These are phyloP conservation scores for Myotis vivesi DNA, from an alignment of 2,797 vertebrate species.

Conservation along the genomic window DNA sequence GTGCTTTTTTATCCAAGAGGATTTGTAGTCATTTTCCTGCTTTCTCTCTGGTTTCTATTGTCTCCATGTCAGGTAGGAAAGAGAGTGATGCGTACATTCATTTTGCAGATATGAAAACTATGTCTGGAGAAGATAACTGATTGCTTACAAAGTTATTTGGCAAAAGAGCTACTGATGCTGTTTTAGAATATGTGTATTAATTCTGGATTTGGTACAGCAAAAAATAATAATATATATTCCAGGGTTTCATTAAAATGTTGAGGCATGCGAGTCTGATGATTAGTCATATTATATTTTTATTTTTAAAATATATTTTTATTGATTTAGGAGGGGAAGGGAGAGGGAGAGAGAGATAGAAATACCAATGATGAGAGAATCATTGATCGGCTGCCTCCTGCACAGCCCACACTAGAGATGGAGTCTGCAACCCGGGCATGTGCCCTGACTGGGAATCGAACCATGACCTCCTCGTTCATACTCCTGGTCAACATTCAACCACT, in stretches of 20 bases:
- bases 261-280: not conserved
- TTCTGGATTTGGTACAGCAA: not conserved
- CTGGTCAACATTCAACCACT: no score
- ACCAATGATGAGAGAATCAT: no score
- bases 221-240: not conserved
- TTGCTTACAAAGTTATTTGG: conserved; percentile 13
- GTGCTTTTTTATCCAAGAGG: conserved; percentile 1
- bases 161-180: not conserved
- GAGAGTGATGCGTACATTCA: not conserved
- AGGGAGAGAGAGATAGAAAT: no score
- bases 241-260: not conserved
- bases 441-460: no score
- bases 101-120: not conserved
- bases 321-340: no score
- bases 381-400: no score
- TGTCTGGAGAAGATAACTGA: not conserved
- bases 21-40: not conserved
- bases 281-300: not conserved
- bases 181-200: conserved; percentile 27
- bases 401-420: no score
- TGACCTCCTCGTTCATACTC: no score
- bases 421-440: no score
- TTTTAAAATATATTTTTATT: no score
- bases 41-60: not conserved
- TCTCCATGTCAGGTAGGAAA: not conserved